Conservation (phyloP, 2,797 vertebrate genomes). For the Emys orbicularis region DNA sequence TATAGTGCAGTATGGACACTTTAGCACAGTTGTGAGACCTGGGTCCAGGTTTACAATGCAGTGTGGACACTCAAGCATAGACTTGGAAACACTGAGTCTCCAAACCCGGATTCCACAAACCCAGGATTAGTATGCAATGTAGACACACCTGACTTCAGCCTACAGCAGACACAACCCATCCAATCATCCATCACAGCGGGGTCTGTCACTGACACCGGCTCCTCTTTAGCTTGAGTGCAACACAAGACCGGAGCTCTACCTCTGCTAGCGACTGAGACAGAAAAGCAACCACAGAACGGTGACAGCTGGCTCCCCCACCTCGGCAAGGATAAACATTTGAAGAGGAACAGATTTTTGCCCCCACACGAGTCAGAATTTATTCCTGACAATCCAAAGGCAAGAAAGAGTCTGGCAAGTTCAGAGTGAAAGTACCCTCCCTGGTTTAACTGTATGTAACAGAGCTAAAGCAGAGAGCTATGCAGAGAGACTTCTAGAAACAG, state of each 20-base stretch:
- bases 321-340: neutral
- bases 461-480: neutral
- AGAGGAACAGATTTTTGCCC: neutral
- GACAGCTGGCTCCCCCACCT: neutral
- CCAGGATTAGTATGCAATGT: neutral
- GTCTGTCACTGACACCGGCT: neutral
- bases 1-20: neutral
- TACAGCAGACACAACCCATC: rapidly evolving
- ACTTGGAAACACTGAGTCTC: neutral
- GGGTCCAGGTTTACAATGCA: neutral
- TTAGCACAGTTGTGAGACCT: neutral
- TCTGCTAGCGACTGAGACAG: neutral
- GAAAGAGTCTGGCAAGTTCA: neutral
- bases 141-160: neutral
- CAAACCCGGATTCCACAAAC: neutral
- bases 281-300: neutral
- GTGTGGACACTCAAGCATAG: neutral
- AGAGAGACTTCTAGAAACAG: neutral
- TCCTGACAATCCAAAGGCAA: neutral
- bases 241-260: neutral
- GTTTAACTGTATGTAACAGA: neutral
- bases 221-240: neutral
- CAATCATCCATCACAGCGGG: neutral
- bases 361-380: rapidly evolving
- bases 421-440: neutral